Evolutionary conservation across 1,140 invertebrate genomes (phyloP).

Genomic region (Lucilia sericata): DNA sequence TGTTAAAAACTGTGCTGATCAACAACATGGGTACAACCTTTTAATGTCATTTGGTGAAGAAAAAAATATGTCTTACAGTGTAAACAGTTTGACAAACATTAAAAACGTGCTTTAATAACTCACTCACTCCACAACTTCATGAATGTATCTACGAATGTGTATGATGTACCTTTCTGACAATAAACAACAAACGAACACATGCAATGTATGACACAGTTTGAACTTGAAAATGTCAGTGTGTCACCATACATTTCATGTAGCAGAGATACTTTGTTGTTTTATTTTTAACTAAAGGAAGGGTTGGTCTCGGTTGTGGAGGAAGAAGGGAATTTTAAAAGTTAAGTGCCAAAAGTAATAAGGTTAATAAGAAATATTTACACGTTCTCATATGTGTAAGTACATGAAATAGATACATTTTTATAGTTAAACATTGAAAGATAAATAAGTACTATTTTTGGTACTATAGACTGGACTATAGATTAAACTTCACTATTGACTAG

Average conservation of each 20-base stretch:
- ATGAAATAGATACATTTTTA: not conserved
- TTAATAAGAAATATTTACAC: not conserved
- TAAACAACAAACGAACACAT: not conserved
- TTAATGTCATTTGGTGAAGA: not conserved
- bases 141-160: no score
- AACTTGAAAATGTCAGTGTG: conserved; percentile 26
- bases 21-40: not conserved
- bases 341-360: not conserved
- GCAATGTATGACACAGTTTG: not conserved
- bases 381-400: not conserved
- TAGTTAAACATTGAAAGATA: no score
- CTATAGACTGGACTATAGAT: no score
- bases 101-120: not conserved
- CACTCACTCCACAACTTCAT: no score
- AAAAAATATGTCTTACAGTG: not conserved
- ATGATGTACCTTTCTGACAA: not conserved
- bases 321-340: not conserved
- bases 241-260: not conserved
- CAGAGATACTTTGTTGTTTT: no score
- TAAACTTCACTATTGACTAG: no score
- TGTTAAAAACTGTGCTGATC: not conserved
- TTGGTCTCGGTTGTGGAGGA: not conserved
- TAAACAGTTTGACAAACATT: not conserved
- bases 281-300: no score
- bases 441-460: no score